Conservation (phyloP, 2,113 vertebrate species). For the Alosa alosa region DNA sequence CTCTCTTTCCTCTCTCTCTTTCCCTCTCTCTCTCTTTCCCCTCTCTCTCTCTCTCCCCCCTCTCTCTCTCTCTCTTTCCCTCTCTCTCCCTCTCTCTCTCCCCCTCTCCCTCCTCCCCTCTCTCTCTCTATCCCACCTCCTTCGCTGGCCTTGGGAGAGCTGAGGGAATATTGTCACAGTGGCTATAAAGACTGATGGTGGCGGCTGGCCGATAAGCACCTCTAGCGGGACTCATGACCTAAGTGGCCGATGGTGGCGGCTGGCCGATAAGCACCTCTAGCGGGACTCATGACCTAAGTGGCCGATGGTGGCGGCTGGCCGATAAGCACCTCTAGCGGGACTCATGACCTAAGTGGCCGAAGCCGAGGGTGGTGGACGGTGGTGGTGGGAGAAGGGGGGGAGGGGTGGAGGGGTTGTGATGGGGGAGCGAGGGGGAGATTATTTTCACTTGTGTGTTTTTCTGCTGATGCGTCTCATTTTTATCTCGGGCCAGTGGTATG, state of each 20-base stretch:
- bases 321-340: constrained; percentile 64
- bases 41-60: neutral
- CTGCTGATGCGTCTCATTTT: constrained; percentile 66
- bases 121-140: constrained; percentile 32
- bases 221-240: too few relatives aligned
- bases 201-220: too few relatives aligned
- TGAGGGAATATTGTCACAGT: constrained; percentile 49
- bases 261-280: constrained; percentile 63
- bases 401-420: neutral
- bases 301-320: constrained; percentile 55
- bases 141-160: constrained; percentile 21
- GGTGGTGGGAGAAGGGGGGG: too few relatives aligned
- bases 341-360: constrained; percentile 57
- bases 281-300: constrained; percentile 62
- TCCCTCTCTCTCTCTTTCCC: neutral
- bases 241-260: too few relatives aligned
- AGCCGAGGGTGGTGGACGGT: neutral
- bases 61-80: neutral
- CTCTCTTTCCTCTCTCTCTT: neutral
- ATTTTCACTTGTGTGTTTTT: constrained; percentile 68
- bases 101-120: too few relatives aligned
- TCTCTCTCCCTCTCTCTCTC: neutral
- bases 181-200: constrained; percentile 66
- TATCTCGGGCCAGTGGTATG: constrained; percentile 52
- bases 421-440: constrained; percentile 46